phyloP scores from a whole-genome alignment of 1,140 invertebrate genomes.

The Chlorops oryzae region DNA sequence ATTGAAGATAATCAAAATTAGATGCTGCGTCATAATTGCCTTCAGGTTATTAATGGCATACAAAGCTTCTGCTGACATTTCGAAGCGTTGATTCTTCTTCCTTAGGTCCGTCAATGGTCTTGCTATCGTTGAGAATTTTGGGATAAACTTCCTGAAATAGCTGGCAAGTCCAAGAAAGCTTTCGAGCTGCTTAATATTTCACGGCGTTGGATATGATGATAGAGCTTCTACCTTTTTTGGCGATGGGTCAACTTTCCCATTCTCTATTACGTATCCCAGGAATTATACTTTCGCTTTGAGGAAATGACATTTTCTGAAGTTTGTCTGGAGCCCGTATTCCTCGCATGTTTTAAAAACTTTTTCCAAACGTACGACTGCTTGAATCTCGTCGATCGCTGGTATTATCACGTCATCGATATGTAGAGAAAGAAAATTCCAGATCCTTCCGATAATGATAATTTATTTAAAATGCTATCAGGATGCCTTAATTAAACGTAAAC shows the following conservation, averaged over 20 bases:
- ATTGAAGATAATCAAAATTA: conserved; percentile 41
- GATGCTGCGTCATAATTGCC: conserved; percentile 20
- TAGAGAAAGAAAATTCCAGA: no score
- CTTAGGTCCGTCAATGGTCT: conserved; percentile 30
- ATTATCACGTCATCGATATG: no score
- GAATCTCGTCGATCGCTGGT: no score
- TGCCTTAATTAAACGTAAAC: no score
- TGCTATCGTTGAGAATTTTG: conserved; percentile 29
- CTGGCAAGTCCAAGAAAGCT: conserved; percentile 39
- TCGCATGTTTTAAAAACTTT: conserved; percentile 21
- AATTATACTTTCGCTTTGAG: conserved; percentile 33
- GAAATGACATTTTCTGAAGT: conserved; percentile 42
- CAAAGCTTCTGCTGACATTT: conserved; percentile 4
- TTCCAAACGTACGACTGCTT: conserved; percentile 17
- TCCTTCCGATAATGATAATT: no score
- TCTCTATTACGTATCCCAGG: conserved; percentile 30
- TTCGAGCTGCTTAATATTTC: conserved; percentile 25
- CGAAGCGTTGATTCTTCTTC: conserved; percentile 16
- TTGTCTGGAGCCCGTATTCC: conserved; percentile 40
- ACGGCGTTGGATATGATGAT: conserved; percentile 18
- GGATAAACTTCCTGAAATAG: conserved; percentile 43
- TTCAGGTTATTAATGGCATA: conserved; percentile 11
- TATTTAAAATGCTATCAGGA: no score
- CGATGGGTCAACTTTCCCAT: conserved; percentile 27
- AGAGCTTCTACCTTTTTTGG: conserved; percentile 31